phyloP scores from a whole-genome alignment of 2,888 invertebrate species.

The Andrena fulva region DNA sequence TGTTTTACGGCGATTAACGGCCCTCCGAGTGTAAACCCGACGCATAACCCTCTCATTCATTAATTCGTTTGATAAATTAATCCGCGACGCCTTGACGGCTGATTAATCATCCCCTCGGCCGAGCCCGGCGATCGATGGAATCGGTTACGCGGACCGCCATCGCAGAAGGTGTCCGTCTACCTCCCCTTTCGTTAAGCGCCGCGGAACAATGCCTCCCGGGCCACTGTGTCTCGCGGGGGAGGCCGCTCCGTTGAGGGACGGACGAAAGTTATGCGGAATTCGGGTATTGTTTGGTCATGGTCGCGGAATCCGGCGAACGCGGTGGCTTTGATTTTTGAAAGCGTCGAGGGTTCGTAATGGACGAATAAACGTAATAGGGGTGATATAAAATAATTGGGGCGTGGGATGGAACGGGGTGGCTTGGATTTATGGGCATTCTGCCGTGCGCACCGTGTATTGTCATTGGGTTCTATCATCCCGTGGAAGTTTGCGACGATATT shows the following conservation, averaged over 20 bases:
- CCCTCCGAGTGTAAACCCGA: constrained; percentile 12
- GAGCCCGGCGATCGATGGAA: constrained; percentile 49
- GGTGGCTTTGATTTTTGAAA: no score
- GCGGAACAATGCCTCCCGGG: constrained; percentile 30
- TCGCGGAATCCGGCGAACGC: not conserved
- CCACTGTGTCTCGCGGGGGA: constrained; percentile 25
- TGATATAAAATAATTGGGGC: no score
- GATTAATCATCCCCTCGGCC: constrained; percentile 49
- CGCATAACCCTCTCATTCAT: constrained; percentile 44
- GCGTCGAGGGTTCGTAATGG: no score
- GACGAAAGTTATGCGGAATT: constrained; percentile 22
- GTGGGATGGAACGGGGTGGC: no score
- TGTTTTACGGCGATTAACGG: constrained; percentile 54
- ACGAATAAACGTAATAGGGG: no score
- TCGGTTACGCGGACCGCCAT: constrained; percentile 32
- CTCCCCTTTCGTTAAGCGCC: constrained; percentile 29
- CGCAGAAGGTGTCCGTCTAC: not conserved
- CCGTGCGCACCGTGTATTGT: no score
- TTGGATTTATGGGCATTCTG: no score
- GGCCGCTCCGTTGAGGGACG: constrained; percentile 11
- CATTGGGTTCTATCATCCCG: no score
- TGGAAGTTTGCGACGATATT: not conserved
- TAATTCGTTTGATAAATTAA: constrained; percentile 61
- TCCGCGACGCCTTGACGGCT: constrained; percentile 38
- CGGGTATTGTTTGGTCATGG: not conserved